Evolutionary conservation across 2,888 invertebrate genomes (phyloP), one percentile per base, ranked within the genome.

Genomic region (Chirona hameri): DNA sequence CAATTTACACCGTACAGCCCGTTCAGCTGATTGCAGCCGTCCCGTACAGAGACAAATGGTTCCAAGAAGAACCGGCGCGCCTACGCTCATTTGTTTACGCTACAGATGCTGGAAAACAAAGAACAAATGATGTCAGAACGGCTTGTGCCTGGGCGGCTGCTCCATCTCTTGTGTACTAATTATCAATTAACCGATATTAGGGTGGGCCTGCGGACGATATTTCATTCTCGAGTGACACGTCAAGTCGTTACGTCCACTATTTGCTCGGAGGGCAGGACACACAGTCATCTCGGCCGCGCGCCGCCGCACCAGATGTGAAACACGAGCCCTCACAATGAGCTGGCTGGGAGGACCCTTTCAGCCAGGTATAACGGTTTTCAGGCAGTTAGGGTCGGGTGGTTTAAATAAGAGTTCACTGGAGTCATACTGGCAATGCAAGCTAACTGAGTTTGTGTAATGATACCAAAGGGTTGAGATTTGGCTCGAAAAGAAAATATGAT

Each of bases 11-110:
- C 76, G 76, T 76, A 76, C 76, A 31, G 18, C 7, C 72, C 76
- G 76, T 39, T 76, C 76, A 39, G 76, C 76, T 76, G 76, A 76
- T 76, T 76, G 76, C 39, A 76, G 76, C 76, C 76, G 39, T 76
- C 76, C 76, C 18, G 29, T 29, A 5, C 27, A 14, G 39, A 76
- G 76, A 76, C 76, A 76, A 76, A 76, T 76, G 76, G 76, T 24
- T 21, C 5, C 9, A 5, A 15, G n/a, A 29, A 15, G n/a, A 76
- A 15, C 21, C 27, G 4, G 76, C 24, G 18, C 39, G 2, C 76
- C 39, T 0, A 15, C 76, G 5, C 76, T 76, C 76, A 76, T 76
- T 76, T 76, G 76, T 76, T 76, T 76, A 39, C 39, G 39, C 39
- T 76, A 31, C 31, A 21, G 76, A 76, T 27, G 39, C 76, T 1